Evolutionary conservation across 2,797 vertebrate species (phyloP).

Genomic region (Aphelocoma californica): DNA sequence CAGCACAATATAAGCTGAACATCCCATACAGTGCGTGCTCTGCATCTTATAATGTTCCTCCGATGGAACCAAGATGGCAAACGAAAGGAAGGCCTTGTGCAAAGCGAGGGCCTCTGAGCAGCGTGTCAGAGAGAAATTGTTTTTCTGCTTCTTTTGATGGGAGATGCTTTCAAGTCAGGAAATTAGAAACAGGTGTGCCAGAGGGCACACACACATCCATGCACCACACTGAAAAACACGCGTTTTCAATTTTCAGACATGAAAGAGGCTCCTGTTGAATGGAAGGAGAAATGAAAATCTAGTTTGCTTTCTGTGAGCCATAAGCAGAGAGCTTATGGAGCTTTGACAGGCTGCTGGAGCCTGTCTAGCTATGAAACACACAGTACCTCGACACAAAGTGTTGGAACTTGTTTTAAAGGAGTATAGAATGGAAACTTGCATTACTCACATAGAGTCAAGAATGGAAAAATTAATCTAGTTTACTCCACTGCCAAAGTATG

Average conservation of each 20-base stretch:
- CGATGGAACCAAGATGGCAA: constrained; percentile 68
- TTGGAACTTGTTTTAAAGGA: constrained; percentile 46
- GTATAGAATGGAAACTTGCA: constrained; percentile 52
- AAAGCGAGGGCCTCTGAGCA: constrained; percentile 72
- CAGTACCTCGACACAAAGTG: constrained; percentile 49
- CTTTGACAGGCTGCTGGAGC: constrained; percentile 66
- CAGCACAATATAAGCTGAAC: constrained; percentile 43
- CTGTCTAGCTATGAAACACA: constrained; percentile 62
- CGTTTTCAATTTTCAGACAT: constrained; percentile 87
- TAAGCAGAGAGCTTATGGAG: constrained; percentile 71
- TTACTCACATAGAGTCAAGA: not conserved
- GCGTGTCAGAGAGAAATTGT: constrained; percentile 88
- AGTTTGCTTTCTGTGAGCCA: constrained; percentile 77
- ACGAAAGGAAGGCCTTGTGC: constrained; percentile 60
- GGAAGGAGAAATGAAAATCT: constrained; percentile 78
- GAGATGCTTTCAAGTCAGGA: constrained; percentile 94
- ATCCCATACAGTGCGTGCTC: constrained; percentile 57
- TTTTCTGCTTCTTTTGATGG: constrained; percentile 92
- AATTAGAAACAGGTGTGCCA: constrained; percentile 97
- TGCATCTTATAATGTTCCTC: constrained; percentile 56
- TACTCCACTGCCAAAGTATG: not conserved
- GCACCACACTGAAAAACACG: constrained; percentile 82
- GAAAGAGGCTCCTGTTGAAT: constrained; percentile 89
- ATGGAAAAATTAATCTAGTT: constrained; percentile 5
- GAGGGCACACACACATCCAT: constrained; percentile 87